Evolutionary conservation across 2,888 invertebrate species (phyloP).

Genomic region (Entomobrya multifasciata): DNA sequence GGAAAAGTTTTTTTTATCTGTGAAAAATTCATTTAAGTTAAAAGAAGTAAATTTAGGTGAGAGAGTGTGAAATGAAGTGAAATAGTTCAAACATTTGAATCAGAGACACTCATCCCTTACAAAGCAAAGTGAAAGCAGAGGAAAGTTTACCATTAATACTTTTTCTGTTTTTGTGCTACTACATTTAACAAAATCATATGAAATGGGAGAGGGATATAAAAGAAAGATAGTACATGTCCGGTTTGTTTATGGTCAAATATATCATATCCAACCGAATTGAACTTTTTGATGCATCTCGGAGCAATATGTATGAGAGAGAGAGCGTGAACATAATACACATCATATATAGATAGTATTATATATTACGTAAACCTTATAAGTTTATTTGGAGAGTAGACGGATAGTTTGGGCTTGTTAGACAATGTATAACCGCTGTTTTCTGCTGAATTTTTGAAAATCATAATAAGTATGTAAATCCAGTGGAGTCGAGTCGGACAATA

Average conservation of each 20-base stretch:
- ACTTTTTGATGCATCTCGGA: constrained; percentile 26
- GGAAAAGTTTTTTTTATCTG: too few relatives aligned
- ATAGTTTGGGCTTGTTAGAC: too few relatives aligned
- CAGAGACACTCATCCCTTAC: too few relatives aligned
- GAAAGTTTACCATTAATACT: background rate
- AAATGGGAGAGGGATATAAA: background rate
- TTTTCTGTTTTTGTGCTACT: background rate
- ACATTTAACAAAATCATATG: background rate
- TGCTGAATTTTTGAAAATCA: background rate
- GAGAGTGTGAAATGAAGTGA: too few relatives aligned
- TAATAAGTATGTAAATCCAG: constrained; percentile 12
- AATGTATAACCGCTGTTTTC: too few relatives aligned
- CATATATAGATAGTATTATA: too few relatives aligned
- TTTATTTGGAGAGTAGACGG: too few relatives aligned
- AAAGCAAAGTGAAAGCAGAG: constrained; percentile 8
- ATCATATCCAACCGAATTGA: constrained; percentile 52
- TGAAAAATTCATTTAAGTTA: too few relatives aligned
- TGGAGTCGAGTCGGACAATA: background rate
- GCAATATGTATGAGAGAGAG: constrained; percentile 11
- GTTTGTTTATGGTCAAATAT: constrained; percentile 50
- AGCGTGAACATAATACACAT: too few relatives aligned
- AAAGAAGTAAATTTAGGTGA: too few relatives aligned
- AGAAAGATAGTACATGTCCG: constrained; percentile 42
- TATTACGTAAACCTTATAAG: too few relatives aligned
- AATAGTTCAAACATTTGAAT: too few relatives aligned